Base-by-base conservation (phyloP, 2,113 vertebrate genomes). In the Xiphias gladius region DNA sequence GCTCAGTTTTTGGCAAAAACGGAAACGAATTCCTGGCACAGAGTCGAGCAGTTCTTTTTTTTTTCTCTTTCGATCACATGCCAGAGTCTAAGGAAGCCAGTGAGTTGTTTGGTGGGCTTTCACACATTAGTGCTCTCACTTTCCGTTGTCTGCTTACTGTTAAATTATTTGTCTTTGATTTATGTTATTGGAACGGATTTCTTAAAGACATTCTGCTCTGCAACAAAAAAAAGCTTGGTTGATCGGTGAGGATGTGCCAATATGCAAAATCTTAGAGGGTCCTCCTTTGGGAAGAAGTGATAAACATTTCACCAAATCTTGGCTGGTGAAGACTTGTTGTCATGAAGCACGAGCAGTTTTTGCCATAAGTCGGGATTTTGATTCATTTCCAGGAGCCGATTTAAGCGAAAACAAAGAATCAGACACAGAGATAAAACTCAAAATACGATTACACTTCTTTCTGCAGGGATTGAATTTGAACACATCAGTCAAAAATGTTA, bases 1-100 rank as follows among this genome's bases (percentile, higher is more conserved):
- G 89, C 91, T 94, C 92, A 91, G 93, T 88, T 93, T 94, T 94
- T 94, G 92, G 90, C 88, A 90, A 94, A 95, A 94, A 92, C 76
- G 84, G 90, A 91, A 91, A 85, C 86, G 48, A 91, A 92, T 93
- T 94, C 81, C 90, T 95, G 93, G 93, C 94, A 93, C 73, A 77
- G 83, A 84, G 76, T 83, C 73, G 84, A 89, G 86, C 88, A 68
- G 80, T 83, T 91, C 82, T 80, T 85, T 89, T 76, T 83, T 46
- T n/a, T 62, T 26, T 50, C 63, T 84, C 72, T 87, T 89, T 89
- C 92, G 85, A 90, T 93, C 85, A 88, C 90, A 93, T 90, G 89
- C 89, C 90, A 93, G 85, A 90, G 70, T 88, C 84, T 89, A 88
- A 87, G 90, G 90, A 95, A 93, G 91, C 89, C 84, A 91, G 90